A percentile compares a stretch with the other conserved stretches of the same genome.
phyloP scores from a whole-genome alignment of 2,888 invertebrate species.

The Vandiemenella viatica region DNA sequence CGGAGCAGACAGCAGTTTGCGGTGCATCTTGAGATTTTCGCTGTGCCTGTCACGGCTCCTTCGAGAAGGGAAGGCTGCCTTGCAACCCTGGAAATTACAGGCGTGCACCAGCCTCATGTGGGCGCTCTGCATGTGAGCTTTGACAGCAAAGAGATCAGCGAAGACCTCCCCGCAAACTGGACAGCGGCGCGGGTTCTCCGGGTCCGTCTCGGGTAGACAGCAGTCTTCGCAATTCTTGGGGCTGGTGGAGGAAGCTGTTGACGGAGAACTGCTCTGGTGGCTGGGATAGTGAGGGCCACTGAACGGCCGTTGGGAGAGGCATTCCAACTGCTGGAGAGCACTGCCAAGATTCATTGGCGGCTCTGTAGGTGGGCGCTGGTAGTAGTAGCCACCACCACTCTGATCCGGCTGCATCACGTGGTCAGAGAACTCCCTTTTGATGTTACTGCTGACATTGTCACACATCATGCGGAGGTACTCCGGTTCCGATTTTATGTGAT shows the following conservation, averaged over 20 bases:
- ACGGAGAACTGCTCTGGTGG: slow-evolving; percentile 39
- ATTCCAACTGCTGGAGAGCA: slow-evolving; percentile 60
- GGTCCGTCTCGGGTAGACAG: slow-evolving; percentile 47
- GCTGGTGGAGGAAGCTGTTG: slow-evolving; percentile 36
- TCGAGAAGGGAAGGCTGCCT: slow-evolving; percentile 87
- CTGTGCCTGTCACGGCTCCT: slow-evolving; percentile 84
- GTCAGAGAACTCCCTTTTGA: neutral
- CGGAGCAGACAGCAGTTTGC: slow-evolving; percentile 72
- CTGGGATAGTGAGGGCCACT: slow-evolving; percentile 41
- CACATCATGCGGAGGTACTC: neutral
- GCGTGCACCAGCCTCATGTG: slow-evolving; percentile 91
- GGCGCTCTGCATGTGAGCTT: slow-evolving; percentile 89
- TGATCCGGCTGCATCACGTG: neutral
- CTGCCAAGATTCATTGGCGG: too few species aligned
- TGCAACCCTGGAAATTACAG: slow-evolving; percentile 87
- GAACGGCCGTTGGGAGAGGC: slow-evolving; percentile 62
- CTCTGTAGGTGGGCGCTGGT: too few species aligned
- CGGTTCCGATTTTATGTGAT: neutral
- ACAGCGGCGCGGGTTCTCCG: slow-evolving; percentile 81
- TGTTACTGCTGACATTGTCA: too few species aligned
- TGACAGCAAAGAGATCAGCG: slow-evolving; percentile 83
- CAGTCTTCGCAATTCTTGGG: neutral
- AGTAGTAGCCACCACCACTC: too few species aligned
- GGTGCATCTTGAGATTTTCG: slow-evolving; percentile 77
- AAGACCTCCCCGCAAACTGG: slow-evolving; percentile 85